Percentiles rank a stretch among this genome's conserved stretches.
These are phyloP conservation scores for Tor tambroides DNA, from an alignment of 2,113 vertebrate genomes.

Conservation along the genomic window DNA sequence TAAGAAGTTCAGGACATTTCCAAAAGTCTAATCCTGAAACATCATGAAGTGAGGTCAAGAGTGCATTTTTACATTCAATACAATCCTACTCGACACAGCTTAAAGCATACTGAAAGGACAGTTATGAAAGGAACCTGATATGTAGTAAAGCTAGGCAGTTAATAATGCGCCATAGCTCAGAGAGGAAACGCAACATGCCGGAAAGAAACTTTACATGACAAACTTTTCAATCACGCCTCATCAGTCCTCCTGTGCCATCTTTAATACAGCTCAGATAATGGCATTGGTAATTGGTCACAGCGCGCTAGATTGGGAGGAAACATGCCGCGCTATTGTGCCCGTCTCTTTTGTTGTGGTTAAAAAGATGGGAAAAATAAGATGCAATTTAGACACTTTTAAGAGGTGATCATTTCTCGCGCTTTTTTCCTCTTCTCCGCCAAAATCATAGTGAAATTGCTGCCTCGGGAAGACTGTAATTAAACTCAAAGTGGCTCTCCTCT, in stretches of 20 bases:
- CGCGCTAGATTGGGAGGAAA: constrained; percentile 68
- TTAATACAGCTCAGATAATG: constrained; percentile 78
- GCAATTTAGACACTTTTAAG: constrained; percentile 84
- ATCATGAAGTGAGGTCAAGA: neutral
- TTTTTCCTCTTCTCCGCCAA: constrained; percentile 66
- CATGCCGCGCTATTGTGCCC: constrained; percentile 79
- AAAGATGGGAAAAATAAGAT: constrained; percentile 83
- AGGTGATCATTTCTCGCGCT: constrained; percentile 71
- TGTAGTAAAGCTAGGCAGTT: neutral
- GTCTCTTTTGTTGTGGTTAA: constrained; percentile 80
- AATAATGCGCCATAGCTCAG: neutral
- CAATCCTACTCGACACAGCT: neutral
- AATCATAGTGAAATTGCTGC: constrained; percentile 82
- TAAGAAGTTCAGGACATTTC: neutral
- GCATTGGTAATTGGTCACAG: constrained; percentile 73
- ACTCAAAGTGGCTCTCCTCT: constrained; percentile 75
- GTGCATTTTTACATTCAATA: neutral
- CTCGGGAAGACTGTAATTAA: constrained; percentile 82
- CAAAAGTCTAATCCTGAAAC: neutral
- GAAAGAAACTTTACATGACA: constrained; percentile 50
- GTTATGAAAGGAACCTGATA: neutral
- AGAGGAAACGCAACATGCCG: neutral
- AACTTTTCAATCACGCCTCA: constrained; percentile 77
- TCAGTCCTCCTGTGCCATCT: constrained; percentile 63
- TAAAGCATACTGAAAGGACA: neutral